A percentile compares a stretch with the other conserved stretches of the same genome.
Conservation (phyloP, 53 echinoderm and acorn worm species). For the Temnopleurus reevesii region DNA sequence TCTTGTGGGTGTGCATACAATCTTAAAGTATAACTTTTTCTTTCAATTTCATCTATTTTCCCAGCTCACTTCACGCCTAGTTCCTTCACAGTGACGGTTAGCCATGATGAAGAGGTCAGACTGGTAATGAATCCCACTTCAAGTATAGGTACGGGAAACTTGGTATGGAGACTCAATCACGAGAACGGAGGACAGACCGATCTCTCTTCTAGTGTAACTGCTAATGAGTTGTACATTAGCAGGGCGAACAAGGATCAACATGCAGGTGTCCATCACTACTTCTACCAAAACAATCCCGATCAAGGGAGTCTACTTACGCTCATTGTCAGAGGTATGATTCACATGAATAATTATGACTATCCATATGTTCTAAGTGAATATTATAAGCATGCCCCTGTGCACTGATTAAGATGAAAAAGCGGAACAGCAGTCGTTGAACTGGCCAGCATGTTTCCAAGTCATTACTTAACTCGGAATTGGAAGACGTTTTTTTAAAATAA, state of each 20-base stretch:
- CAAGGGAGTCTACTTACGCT: not conserved
- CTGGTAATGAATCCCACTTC: not conserved
- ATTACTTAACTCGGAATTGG: too few relatives aligned
- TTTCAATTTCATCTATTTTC: not conserved
- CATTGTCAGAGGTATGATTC: conserved; percentile 27
- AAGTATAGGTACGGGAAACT: not conserved
- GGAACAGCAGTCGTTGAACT: too few relatives aligned
- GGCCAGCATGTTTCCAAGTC: too few relatives aligned
- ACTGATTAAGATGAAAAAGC: too few relatives aligned
- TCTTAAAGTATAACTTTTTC: too few relatives aligned
- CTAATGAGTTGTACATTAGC: not conserved
- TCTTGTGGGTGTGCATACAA: too few relatives aligned
- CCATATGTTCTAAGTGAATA: too few relatives aligned
- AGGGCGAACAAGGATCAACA: not conserved
- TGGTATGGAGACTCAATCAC: not conserved
- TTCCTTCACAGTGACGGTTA: conserved; percentile 19
- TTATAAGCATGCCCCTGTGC: too few relatives aligned
- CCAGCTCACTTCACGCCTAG: not conserved
- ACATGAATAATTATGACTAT: too few relatives aligned
- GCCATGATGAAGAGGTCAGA: conserved; percentile 18
- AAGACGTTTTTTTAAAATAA: too few relatives aligned
- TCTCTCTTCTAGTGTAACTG: not conserved
- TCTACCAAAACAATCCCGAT: not conserved
- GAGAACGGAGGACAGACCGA: not conserved
- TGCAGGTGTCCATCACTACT: conserved; percentile 31